Evolutionary conservation across 2,797 vertebrate species (phyloP).

Genomic region (Clarias fuscus): DNA sequence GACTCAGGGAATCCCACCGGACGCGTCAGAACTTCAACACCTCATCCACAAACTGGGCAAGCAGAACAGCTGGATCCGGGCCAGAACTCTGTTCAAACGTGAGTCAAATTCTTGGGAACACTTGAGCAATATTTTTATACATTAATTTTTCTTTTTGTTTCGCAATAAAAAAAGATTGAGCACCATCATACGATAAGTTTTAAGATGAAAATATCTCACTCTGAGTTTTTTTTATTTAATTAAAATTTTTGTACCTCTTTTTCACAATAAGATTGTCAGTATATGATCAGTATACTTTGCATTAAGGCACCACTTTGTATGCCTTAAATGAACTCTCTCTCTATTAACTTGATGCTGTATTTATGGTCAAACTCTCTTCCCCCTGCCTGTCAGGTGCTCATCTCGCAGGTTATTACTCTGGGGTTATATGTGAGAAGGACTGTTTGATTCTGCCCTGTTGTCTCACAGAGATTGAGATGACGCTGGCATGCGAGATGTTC

Average conservation of each 20-base stretch:
- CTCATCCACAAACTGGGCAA: slow-evolving; percentile 88
- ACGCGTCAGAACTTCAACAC: slow-evolving; percentile 75
- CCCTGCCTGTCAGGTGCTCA: slow-evolving; percentile 75
- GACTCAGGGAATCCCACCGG: slow-evolving; percentile 76
- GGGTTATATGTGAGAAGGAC: slow-evolving; percentile 71
- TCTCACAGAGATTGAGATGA: slow-evolving; percentile 89
- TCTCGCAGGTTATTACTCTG: slow-evolving; percentile 81
- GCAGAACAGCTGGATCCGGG: slow-evolving; percentile 85
- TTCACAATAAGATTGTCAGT: neutral
- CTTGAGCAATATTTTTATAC: too few relatives aligned
- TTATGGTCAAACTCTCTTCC: neutral
- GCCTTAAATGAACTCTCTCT: neutral
- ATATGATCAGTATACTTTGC: neutral
- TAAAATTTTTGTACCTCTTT: too few relatives aligned
- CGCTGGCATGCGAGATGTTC: slow-evolving; percentile 87
- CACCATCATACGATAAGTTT: neutral
- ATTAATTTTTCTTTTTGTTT: too few relatives aligned
- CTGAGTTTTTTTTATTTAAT: too few relatives aligned
- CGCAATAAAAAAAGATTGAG: too few relatives aligned
- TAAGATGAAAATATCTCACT: neutral
- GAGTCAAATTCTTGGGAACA: slow-evolving; percentile 62
- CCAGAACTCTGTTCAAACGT: slow-evolving; percentile 88
- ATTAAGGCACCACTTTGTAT: neutral
- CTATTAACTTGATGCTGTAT: neutral
- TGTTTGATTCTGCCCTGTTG: slow-evolving; percentile 77